These are phyloP conservation scores for Archips xylosteana DNA, from an alignment of 2,888 invertebrate genomes.

Conservation along the genomic window DNA sequence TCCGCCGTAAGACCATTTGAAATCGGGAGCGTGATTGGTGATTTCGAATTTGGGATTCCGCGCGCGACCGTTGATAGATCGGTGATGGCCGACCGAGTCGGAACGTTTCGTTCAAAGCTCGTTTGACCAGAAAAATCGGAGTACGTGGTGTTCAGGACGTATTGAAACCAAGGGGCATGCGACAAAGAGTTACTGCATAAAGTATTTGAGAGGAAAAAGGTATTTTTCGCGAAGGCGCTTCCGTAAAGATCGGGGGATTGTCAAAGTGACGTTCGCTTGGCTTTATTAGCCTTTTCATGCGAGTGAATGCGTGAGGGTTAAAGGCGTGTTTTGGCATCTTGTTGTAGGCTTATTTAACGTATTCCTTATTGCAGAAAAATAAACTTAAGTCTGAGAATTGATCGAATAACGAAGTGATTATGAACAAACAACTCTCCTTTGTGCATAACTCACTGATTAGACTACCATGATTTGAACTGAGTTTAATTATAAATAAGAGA, in stretches of 20 bases:
- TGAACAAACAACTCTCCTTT: too few species aligned
- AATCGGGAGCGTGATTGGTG: slow-evolving; percentile 71
- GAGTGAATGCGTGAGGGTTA: slow-evolving; percentile 22
- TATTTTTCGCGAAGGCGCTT: slow-evolving; percentile 35
- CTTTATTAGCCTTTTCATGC: slow-evolving; percentile 36
- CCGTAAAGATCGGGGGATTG: slow-evolving; percentile 36
- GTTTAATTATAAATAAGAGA: too few species aligned
- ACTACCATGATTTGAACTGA: too few species aligned
- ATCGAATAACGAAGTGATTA: neutral
- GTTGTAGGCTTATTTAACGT: neutral
- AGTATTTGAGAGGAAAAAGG: slow-evolving; percentile 34
- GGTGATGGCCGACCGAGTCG: slow-evolving; percentile 67
- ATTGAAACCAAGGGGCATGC: slow-evolving; percentile 43
- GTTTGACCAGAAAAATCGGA: slow-evolving; percentile 81
- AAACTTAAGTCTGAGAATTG: neutral
- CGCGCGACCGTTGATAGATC: slow-evolving; percentile 81
- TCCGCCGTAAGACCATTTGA: slow-evolving; percentile 69
- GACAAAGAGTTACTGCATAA: slow-evolving; percentile 40
- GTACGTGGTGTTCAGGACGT: slow-evolving; percentile 64
- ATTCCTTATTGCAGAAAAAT: neutral
- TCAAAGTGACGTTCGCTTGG: slow-evolving; percentile 37
- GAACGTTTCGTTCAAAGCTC: slow-evolving; percentile 64
- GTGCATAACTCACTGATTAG: too few species aligned
- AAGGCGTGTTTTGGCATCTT: slow-evolving; percentile 12
- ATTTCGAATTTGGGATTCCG: slow-evolving; percentile 79